phyloP scores from a whole-genome alignment of 2,797 vertebrate genomes.

The Distichodus sexfasciatus region DNA sequence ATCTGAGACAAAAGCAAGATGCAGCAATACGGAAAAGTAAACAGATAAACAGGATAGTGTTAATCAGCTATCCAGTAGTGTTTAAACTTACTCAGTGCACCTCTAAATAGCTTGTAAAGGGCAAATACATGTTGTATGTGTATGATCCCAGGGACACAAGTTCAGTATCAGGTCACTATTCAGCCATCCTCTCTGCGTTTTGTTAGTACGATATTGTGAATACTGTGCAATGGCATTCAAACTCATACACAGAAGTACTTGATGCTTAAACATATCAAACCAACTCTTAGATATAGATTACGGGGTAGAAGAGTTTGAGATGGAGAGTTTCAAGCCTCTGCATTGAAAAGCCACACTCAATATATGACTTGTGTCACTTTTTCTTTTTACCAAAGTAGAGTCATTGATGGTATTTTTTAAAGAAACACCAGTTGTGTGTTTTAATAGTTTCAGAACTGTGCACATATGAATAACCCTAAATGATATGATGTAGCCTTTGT shows the following conservation, averaged over 20 bases:
- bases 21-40: too few species aligned
- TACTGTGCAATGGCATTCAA: slow-evolving; percentile 37
- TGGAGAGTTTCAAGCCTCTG: background rate
- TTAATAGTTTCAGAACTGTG: slow-evolving; percentile 56
- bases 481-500: slow-evolving; percentile 64
- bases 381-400: slow-evolving; percentile 48
- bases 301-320: background rate
- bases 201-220: slow-evolving; percentile 47
- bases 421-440: slow-evolving; percentile 49
- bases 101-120: background rate
- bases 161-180: slow-evolving; percentile 42
- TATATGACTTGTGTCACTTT: slow-evolving; percentile 40
- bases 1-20: too few species aligned
- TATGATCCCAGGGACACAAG: slow-evolving; percentile 32
- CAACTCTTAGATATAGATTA: slow-evolving; percentile 19
- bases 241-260: slow-evolving; percentile 35
- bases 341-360: slow-evolving; percentile 11
- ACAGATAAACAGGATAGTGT: too few species aligned
- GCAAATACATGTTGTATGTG: background rate
- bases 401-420: slow-evolving; percentile 59
- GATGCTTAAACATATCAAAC: slow-evolving; percentile 52
- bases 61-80: too few species aligned
- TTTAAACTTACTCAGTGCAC: too few species aligned
- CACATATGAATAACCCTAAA: slow-evolving; percentile 49
- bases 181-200: slow-evolving; percentile 39